Conservation (phyloP, 2,888 invertebrate genomes). For the Strigamia maritima region DNA sequence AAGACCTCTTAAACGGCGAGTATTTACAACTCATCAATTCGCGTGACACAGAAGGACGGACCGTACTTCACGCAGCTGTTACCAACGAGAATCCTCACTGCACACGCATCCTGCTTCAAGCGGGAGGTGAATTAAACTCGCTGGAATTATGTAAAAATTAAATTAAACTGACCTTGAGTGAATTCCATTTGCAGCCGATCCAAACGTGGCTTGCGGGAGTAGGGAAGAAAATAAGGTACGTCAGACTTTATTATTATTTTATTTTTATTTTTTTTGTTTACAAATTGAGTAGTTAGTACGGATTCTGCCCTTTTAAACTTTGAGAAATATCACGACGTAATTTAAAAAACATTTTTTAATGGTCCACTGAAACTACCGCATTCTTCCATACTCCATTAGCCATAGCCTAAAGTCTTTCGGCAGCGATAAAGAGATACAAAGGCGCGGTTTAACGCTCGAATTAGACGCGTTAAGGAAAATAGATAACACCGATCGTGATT, state of each 20-base stretch:
- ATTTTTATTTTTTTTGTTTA: conserved; percentile 22
- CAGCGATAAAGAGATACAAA: background rate
- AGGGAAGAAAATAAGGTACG: conserved; percentile 66
- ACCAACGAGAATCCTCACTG: conserved; percentile 73
- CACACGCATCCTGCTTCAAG: conserved; percentile 66
- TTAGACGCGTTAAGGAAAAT: background rate
- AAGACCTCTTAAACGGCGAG: conserved; percentile 69
- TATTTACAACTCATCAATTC: conserved; percentile 65
- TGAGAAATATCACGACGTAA: background rate
- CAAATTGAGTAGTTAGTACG: background rate
- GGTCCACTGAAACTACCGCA: conserved; percentile 1
- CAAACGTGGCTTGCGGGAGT: conserved; percentile 66
- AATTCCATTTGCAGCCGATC: conserved; percentile 60
- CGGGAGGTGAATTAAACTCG: conserved; percentile 57
- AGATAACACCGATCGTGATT: background rate
- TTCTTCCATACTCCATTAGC: background rate
- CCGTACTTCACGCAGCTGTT: conserved; percentile 78
- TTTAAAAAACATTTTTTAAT: background rate
- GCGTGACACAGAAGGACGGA: conserved; percentile 70
- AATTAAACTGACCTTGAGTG: background rate
- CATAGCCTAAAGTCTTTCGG: background rate
- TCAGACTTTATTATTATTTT: background rate
- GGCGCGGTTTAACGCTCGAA: background rate
- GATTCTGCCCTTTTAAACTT: background rate
- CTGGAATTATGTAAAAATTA: conserved; percentile 7